Base-by-base conservation (phyloP, 2,797 vertebrate species). In the Gambusia yucatana region DNA sequence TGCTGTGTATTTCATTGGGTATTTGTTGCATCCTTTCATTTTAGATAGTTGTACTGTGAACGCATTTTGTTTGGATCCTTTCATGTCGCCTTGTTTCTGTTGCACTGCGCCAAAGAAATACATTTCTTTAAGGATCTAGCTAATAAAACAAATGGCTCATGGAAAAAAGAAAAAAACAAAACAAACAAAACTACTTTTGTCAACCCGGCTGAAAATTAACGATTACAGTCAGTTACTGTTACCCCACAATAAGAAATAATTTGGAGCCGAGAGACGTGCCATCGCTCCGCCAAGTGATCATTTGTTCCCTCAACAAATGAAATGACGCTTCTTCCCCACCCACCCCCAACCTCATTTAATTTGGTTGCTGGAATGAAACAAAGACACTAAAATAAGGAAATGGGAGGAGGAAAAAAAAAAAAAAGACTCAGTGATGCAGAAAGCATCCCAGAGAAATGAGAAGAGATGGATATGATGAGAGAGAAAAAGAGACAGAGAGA, bases 381-480 rank as follows among this genome's bases (percentile, higher is more conserved):
- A 36, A 75, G 43, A 57, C 39, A 75, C 55, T 44, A 16, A 61
- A 61, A 75, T 30, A 57, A 61, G 55, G n/a, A 43, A 75, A 28
- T 57, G 41, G 39, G 36, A 39, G 48, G 48, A 65, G 30, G 33
- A 33, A 48, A 46, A 65, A 46, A 48, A 48, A 63, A 65, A 63
- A 65, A 48, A 75, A 73, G 75, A 61, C 48, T 84, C 75, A 69
- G 73, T 75, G 70, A 83, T 77, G 90, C 7, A 33, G 57, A 82
- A 81, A 80, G 70, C 78, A 85, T 83, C 79, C 77, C 59, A 76
- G 72, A 70, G 61, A 86, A 88, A 83, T 11, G 79, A 87, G 77
- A 75, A 72, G 80, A 82, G 82, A 92, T 44, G 82, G 84, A 84
- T 75, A 85, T 77, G 85, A 89, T 80, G 89, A 86, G 82, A 85